Base-by-base conservation (phyloP, 2,113 vertebrate genomes). In the Oreochromis niloticus region DNA sequence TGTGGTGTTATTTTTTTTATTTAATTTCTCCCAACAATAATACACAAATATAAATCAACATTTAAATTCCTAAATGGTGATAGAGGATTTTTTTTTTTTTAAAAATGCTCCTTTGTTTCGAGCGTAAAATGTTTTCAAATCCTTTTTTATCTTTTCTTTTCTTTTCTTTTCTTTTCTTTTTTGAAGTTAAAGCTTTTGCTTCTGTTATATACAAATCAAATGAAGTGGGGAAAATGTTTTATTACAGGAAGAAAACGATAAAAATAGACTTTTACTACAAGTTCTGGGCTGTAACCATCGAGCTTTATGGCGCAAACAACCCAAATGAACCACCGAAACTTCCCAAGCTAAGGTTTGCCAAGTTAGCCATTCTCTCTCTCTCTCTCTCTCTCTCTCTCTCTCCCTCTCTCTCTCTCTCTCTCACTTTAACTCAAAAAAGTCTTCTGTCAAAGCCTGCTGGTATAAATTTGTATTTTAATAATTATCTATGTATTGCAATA, bases 241-340 rank as follows among this genome's bases (percentile, higher is more conserved):
- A 83, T 82, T 85, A 57, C n/a, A 52, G 16, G 11, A 63, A 46
- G 55, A 52, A 83, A 81, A 36, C 3, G 2, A 52, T 32, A 30
- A 34, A 81, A 84, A 59, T 6, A 36, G 17, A 71, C n/a, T 46
- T 83, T 81, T 63, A 81, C 4, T 87, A 50, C 30, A 41, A 86
- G 6, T 36, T 83, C 55, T 81, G 57, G 73, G 55, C 92, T 83
- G 55, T 55, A 86, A n/a, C 80, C 10, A n/a, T 83, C 54, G 39
- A 68, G 24, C 19, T 89, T 89, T 87, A 92, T 75, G 80, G 84
- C 22, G 55, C 78, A 81, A 87, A 92, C 80, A 88, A 87, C 34
- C 79, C 34, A 75, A 88, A 81, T 6, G 84, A 82, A 17, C 83
- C 80, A 85, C 57, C 80, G 27, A 85, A 81, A 57, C 84, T 36